A percentile compares a stretch with the other conserved stretches of the same genome.
Evolutionary conservation across 2,888 invertebrate genomes (phyloP).

Genomic region (Caenorhabditis becei): DNA sequence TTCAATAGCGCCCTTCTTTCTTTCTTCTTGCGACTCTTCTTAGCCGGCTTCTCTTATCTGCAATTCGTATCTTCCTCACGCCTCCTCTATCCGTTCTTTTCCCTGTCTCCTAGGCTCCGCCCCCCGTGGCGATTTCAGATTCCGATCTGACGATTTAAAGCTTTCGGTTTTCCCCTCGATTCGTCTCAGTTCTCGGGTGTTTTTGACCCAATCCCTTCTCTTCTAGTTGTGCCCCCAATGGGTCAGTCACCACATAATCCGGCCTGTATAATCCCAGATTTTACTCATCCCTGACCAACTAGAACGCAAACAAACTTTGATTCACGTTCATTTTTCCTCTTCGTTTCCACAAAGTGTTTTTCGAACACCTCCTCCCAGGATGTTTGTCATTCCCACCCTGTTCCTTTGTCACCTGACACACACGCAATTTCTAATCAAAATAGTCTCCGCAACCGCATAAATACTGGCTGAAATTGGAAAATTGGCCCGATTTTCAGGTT

Average conservation of each 20-base stretch:
- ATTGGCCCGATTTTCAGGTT: conserved; percentile 21
- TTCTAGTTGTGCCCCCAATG: no score
- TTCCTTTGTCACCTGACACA: conserved; percentile 8
- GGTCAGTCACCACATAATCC: conserved; percentile 10
- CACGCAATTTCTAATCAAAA: conserved; percentile 12
- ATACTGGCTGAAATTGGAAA: conserved; percentile 17
- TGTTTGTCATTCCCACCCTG: background rate
- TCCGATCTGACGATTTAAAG: conserved; percentile 53
- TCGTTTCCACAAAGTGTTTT: background rate
- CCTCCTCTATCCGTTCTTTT: conserved; percentile 28
- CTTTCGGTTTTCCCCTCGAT: conserved; percentile 15
- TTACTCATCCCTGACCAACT: conserved; percentile 13
- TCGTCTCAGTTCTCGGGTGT: conserved; percentile 1
- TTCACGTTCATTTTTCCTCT: background rate
- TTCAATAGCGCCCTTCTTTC: background rate
- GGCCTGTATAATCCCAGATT: conserved; percentile 15
- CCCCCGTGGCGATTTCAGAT: conserved; percentile 41
- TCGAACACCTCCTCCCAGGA: background rate
- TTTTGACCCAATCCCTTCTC: background rate
- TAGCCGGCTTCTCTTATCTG: conserved; percentile 34
- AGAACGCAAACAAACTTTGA: conserved; percentile 13
- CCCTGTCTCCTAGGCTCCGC: conserved; percentile 14
- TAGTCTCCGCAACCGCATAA: background rate
- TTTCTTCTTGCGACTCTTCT: conserved; percentile 7
- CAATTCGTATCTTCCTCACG: conserved; percentile 17